Evolutionary conservation across 2,797 vertebrate genomes (phyloP), one percentile per base, ranked within the genome.

Genomic region (Microctenopoma steveboyesi): DNA sequence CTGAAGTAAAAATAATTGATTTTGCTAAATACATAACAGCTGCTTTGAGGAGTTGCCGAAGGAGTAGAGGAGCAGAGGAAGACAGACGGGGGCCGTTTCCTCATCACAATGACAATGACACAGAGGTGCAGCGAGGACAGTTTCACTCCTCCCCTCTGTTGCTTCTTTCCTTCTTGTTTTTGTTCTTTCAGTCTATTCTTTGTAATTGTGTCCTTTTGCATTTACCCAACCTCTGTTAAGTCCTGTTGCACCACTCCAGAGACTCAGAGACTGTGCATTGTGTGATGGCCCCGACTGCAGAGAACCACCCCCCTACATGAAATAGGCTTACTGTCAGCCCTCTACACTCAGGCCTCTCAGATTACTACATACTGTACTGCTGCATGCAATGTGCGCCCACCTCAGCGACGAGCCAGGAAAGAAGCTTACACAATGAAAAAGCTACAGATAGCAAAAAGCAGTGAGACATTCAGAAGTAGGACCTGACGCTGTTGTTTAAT

Each of bases 271-370:
- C 79, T 64, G 81, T 78, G 70, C 55, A 76, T 86, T 84, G 78
- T 85, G 73, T 22, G 51, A 71, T 59, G 77, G 66, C 43, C 46
- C 76, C 72, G 78, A 86, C 87, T 87, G 88, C 83, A 76, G 78
- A 74, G 64, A 64, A 27, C 39, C 76, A 58, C 74, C 60, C 69
- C 76, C 72, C 66, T 15, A 84, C 74, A 72, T 72, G 63, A 79
- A 84, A 84, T 30, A 76, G 85, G 85, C 87, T 91, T 88, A 88
- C 83, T 84, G 81, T 85, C 76, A 83, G 69, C 75, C 40, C 13
- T 63, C 30, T 0, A 12, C 52, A 14, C 79, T 84, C 66, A 64
- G 81, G 74, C 59, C 54, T 61, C 40, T 0, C 74, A 81, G 86
- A 87, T 89, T 86, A 89, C 39, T 70, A 78, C 49, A 30, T 45